These are phyloP conservation scores for Carapus acus DNA, from an alignment of 2,797 vertebrate species.

Conservation along the genomic window DNA sequence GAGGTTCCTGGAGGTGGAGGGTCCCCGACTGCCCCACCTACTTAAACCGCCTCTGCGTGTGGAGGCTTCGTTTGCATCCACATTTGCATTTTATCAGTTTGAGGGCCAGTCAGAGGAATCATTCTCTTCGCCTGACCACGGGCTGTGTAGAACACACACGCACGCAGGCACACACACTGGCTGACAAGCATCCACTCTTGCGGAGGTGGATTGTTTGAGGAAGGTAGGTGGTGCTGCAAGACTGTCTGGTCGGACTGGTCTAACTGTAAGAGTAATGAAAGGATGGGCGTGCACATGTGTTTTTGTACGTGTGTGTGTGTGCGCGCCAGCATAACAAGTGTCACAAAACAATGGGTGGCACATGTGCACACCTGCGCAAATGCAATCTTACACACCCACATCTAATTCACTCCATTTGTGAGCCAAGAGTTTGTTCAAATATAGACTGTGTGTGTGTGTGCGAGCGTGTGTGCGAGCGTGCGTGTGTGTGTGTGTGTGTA, in stretches of 20 bases:
- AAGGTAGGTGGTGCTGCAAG: conserved; percentile 66
- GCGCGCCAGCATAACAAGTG: conserved; percentile 28
- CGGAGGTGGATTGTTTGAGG: conserved; percentile 60
- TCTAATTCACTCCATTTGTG: conserved; percentile 41
- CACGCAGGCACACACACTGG: conserved; percentile 20
- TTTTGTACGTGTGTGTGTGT: conserved; percentile 8
- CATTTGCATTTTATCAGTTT: conserved; percentile 63
- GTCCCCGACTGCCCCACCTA: too few relatives aligned
- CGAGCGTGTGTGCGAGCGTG: too few relatives aligned
- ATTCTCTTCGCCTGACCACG: conserved; percentile 32
- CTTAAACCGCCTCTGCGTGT: too few relatives aligned
- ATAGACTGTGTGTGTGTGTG: conserved; percentile 4
- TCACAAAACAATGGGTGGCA: conserved; percentile 34
- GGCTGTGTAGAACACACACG: too few relatives aligned
- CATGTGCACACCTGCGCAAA: conserved; percentile 35
- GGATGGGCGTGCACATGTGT: conserved; percentile 15
- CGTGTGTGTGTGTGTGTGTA: too few relatives aligned
- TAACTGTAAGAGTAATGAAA: conserved; percentile 53
- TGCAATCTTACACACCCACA: conserved; percentile 18
- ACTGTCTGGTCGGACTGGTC: conserved; percentile 72
- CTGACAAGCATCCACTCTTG: conserved; percentile 18
- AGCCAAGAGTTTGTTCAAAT: conserved; percentile 51
- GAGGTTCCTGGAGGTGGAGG: too few relatives aligned
- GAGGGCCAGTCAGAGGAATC: conserved; percentile 49
- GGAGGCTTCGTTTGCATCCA: conserved; percentile 51